Base-by-base conservation (phyloP, 2,888 invertebrate genomes). In the Cephus rjabovi region DNA sequence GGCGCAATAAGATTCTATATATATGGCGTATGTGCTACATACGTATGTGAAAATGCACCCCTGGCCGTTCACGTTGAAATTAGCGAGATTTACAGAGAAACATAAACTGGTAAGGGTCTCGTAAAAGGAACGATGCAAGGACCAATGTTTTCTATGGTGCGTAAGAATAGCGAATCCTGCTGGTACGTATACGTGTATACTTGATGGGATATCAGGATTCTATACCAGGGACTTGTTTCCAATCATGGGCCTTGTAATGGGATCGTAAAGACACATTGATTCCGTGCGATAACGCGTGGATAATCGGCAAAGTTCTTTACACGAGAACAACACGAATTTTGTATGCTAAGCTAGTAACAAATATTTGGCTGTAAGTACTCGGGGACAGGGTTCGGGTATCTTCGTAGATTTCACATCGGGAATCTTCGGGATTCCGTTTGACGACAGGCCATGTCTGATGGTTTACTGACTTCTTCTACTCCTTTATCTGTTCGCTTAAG, bases 51-150 rank as follows among this genome's bases (percentile, higher is more conserved):
- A 23, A 56, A 56, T 56, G 23, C 56, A 56, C 23, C 56, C 56
- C 56, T 56, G 56, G 56, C 56, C 56, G 23, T 56, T 56, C 56
- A 56, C 56, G 56, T 56, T 56, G 83, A 86, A 90, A 90, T 90
- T 90, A 90, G 89, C 87, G 85, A 88, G 88, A 90, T 90, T 90
- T 89, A 89, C 88, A 88, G 84, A 56, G 85, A 81, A 88, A 85
- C 90, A 86, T 90, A 90, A 89, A 89, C 86, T 85, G 83, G 77
- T 40, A 79, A 77, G 78, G 71, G 77, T 79, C 76, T 83, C 81
- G 79, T 82, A 83, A 83, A 83, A 82, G 81, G 79, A 75, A 79
- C 76, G 77, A 78, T 80, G 80, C 79, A 81, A 79, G 73, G 74
- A 70, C 80, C 56, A 56, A 56, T 56, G 56, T 23, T 56, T 56